Conservation (phyloP, 2,797 vertebrate species). For the Propithecus perrieri region DNA sequence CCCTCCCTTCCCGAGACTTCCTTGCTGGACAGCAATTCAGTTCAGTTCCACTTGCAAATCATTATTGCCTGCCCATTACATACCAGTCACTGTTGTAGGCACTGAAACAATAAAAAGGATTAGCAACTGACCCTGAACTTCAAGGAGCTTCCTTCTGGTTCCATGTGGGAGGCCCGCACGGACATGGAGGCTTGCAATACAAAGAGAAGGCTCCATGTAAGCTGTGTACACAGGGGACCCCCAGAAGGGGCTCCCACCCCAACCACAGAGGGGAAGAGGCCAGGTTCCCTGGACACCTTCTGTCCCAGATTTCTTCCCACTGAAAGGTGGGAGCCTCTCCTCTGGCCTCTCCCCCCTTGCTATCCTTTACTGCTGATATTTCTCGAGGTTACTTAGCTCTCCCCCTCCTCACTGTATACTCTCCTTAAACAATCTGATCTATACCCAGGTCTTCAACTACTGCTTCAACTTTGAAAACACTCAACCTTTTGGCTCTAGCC, state of each 20-base stretch:
- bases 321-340: neutral
- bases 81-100: neutral
- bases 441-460: neutral
- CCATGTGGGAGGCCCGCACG: neutral
- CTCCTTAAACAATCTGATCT: neutral
- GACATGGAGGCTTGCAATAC: neutral
- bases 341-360: neutral
- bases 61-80: neutral
- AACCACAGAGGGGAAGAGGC: neutral
- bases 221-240: neutral
- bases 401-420: neutral
- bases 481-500: neutral
- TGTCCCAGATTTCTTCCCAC: neutral
- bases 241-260: neutral
- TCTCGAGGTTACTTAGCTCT: neutral
- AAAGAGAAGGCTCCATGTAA: neutral
- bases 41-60: conserved; percentile 29
- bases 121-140: neutral
- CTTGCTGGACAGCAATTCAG: conserved; percentile 31
- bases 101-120: neutral
- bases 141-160: neutral
- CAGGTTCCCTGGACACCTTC: neutral
- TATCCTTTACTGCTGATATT: neutral
- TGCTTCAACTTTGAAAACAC: neutral
- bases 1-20: neutral